Evolutionary conservation across 2,888 invertebrate species (phyloP), one percentile per base, ranked within the genome.

Genomic region (Apeira syringaria): DNA sequence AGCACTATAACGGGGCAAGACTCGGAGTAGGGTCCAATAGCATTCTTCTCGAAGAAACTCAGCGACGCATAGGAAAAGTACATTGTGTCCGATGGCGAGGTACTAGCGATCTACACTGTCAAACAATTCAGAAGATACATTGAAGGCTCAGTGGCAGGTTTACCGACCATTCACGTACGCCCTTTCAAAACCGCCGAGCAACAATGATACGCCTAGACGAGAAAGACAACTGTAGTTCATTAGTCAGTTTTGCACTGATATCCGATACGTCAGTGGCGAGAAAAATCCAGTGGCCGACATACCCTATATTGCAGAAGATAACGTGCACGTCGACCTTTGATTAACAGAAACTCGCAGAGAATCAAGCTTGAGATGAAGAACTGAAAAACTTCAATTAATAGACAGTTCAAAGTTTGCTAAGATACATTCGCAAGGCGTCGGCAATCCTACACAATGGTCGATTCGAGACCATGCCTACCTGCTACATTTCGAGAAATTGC

Each of bases 241-340:
- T 4, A 24, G 36, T 5, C 47, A 53, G 25, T 53, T 43, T 25
- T 42, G 39, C 1, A 44, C 47, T 1, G 47, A 42, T 7, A 42
- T 52, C 10, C 9, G 20, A n/a, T 38, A 39, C 25, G 29, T 51
- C 12, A 6, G 24, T 1, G 69, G 75, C 0, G 40, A 52, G 11
- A 51, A 64, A n/a, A 78, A 80, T 29, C 38, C 60, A 0, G 66
- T 68, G 0, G 75, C 75, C 0, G 79, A 79, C 41, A 43, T 66
- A 0, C 44, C 76, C 3, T 72, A 63, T 2, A 47, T 73, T 2
- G 39, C 69, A 3, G 56, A 63, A 3, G 50, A 34, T 12, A 5
- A 5, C 6, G 18, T 20, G 18, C 5, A 4, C 18, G 5, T 31
- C 51, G 7, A 3, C 53, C 2, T 47, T 35, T 9, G 12, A 42